These are phyloP conservation scores for Paratrypauchen microcephalus DNA, from an alignment of 2,797 vertebrate genomes.

Conservation along the genomic window DNA sequence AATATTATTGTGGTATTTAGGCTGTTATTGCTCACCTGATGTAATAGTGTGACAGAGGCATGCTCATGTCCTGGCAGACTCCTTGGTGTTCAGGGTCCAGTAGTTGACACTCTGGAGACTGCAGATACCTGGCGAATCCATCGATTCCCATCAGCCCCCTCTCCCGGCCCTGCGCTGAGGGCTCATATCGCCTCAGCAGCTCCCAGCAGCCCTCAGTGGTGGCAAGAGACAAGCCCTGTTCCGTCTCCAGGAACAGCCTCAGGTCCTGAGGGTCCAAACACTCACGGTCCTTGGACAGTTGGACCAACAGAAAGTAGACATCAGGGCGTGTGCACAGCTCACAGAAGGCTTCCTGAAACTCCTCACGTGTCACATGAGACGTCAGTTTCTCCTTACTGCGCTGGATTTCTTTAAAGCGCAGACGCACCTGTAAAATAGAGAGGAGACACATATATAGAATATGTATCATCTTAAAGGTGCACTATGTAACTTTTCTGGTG, in stretches of 20 bases:
- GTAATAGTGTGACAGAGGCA: constrained; percentile 95
- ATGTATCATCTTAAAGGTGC: constrained; percentile 1
- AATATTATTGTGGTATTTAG: background rate
- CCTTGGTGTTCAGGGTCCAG: constrained; percentile 92
- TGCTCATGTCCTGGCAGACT: constrained; percentile 93
- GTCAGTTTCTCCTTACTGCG: constrained; percentile 96
- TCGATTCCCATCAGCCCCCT: constrained; percentile 91
- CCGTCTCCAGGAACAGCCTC: constrained; percentile 93
- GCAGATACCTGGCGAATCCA: constrained; percentile 91
- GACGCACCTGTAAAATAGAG: constrained; percentile 73
- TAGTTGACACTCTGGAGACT: constrained; percentile 93
- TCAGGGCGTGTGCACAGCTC: constrained; percentile 96
- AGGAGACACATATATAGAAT: background rate
- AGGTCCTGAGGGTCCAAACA: constrained; percentile 94
- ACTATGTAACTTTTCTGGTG: background rate
- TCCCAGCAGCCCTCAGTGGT: constrained; percentile 92
- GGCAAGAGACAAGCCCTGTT: constrained; percentile 90
- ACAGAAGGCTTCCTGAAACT: constrained; percentile 93
- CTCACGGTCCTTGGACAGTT: constrained; percentile 96
- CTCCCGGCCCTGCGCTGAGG: constrained; percentile 86
- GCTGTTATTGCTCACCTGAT: constrained; percentile 69
- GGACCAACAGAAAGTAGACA: constrained; percentile 95
- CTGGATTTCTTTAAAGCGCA: constrained; percentile 97
- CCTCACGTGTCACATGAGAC: constrained; percentile 91
- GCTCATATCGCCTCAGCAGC: constrained; percentile 87